A percentile compares a stretch with the other conserved stretches of the same genome.
Conservation (phyloP, 2,113 vertebrate species). For the Calyptommatus sinebrachiatus region DNA sequence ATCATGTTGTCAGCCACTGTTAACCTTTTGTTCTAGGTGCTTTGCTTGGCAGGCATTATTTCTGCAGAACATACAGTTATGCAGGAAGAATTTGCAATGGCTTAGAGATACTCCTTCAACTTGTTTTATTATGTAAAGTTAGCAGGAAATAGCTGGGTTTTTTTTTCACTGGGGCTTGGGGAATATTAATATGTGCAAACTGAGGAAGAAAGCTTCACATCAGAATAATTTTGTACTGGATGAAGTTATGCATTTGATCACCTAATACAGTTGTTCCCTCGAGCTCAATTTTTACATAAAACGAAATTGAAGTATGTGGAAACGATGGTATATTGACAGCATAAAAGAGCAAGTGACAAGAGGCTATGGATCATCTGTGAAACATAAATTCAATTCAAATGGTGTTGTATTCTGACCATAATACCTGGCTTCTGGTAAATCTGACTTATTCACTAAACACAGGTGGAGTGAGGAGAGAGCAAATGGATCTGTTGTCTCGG, state of each 20-base stretch:
- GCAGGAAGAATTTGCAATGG: neutral
- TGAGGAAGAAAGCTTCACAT: neutral
- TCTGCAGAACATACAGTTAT: neutral
- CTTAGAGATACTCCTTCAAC: neutral
- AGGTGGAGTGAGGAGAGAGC: too few relatives aligned
- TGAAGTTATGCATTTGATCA: neutral
- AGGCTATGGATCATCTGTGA: too few relatives aligned
- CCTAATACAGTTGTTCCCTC: neutral
- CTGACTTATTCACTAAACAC: too few relatives aligned
- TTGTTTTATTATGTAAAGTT: conserved; percentile 14
- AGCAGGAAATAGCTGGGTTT: neutral
- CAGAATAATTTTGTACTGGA: neutral
- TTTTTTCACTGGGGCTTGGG: too few relatives aligned
- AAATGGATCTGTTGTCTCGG: too few relatives aligned
- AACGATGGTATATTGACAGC: neutral
- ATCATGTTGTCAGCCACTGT: conserved; percentile 3
- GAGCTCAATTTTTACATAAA: neutral
- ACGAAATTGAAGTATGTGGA: neutral
- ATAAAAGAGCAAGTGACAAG: too few relatives aligned
- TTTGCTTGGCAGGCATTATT: neutral
- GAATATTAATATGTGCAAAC: neutral
- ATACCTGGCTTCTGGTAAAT: too few relatives aligned
- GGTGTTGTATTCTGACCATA: too few relatives aligned
- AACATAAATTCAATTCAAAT: neutral
- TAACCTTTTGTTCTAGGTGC: conserved; percentile 24